Percentiles rank a stretch among this genome's conserved stretches.
Conservation (phyloP, 2,888 invertebrate genomes). For the Gastrophysa polygoni region DNA sequence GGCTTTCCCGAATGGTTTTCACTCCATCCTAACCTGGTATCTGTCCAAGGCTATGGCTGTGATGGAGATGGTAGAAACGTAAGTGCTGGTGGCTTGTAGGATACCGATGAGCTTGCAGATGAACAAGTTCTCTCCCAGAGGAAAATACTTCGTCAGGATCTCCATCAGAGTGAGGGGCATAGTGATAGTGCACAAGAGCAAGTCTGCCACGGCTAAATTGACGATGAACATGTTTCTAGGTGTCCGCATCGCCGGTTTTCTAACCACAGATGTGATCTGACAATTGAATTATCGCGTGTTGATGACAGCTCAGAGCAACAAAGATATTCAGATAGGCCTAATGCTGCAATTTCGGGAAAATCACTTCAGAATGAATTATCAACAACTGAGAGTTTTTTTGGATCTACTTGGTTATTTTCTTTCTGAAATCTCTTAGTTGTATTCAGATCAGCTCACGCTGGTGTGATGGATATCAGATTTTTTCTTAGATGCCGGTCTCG, state of each 20-base stretch:
- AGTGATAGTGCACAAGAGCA: conserved; percentile 85
- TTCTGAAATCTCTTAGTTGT: no score
- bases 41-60: conserved; percentile 88
- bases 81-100: conserved; percentile 88
- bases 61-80: conserved; percentile 92
- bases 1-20: no score
- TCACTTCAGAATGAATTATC: no score
- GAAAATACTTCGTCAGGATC: conserved; percentile 85
- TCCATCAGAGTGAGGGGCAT: conserved; percentile 91
- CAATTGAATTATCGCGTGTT: no score
- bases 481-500: no score
- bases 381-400: no score
- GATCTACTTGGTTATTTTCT: no score
- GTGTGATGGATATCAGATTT: no score
- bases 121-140: conserved; percentile 76
- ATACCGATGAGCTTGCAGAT: conserved; percentile 86
- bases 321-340: no score
- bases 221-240: conserved; percentile 93
- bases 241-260: conserved; percentile 89
- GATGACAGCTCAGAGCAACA: no score
- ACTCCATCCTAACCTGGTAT: conserved; percentile 68
- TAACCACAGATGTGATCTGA: conserved; percentile 68
- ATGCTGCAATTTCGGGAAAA: no score
- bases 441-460: no score
- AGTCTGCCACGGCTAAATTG: conserved; percentile 85